Evolutionary conservation across 2,888 invertebrate genomes (phyloP), one percentile per base, ranked within the genome.

Genomic region (Lasioglossum vierecki): DNA sequence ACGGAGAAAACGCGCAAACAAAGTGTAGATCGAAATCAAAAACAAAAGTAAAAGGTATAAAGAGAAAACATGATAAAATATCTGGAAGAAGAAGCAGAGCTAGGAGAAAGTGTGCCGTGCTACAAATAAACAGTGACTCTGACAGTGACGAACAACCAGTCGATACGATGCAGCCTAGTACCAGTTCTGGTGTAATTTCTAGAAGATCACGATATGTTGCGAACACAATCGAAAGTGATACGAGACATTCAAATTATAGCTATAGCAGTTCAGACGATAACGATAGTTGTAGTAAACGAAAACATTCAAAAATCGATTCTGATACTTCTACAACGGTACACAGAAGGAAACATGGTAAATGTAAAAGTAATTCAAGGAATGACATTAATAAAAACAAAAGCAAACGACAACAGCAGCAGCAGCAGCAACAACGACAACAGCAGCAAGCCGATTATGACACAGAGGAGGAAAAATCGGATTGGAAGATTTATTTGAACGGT

Each of bases 81-180:
- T 87, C 91, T 1, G 86, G 83, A 0, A 88, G 86, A 9, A 88
- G 91, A 26, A 92, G 85, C 46, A 86, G 91, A 79, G 86, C 87
- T 0, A 89, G 93, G n/a, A 92, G 91, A 82, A 93, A 93, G 89
- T 91, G 89, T 72, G 88, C 90, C 8, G 88, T 91, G 76, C 68
- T 91, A 44, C 93, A 91, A 82, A 90, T 90, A 49, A 85, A 88
- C 66, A 91, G 86, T 84, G 92, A 93, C 68, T 90, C 92, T 13
- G 91, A 92, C 68, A 89, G 88, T 85, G 92, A 93, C 22, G 88
- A 88, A 30, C 84, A 90, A 76, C 86, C 88, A 76, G 76, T 92
- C 68, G 94, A 94, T 66, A 89, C 91, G 5, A 91, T 93, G 8
- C 95, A 94, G 72, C 95, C 95, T 6, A 95, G 95, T 78, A 95